Conservation (phyloP, 2,797 vertebrate genomes). For the Acanthiza pusilla region DNA sequence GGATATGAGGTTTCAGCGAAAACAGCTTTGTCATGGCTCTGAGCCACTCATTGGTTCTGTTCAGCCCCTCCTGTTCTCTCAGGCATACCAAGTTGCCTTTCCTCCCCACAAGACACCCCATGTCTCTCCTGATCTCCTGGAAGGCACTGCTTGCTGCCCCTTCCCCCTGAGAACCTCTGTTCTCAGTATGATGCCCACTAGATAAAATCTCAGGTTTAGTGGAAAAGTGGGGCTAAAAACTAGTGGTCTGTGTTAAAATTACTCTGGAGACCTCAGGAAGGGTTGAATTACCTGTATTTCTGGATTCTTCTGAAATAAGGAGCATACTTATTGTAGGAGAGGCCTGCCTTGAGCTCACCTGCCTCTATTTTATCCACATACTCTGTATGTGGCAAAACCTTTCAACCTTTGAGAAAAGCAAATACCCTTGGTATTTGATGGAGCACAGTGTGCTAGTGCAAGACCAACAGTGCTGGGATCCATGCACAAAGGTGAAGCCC, state of each 20-base stretch:
- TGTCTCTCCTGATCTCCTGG: neutral
- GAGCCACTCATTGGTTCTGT: neutral
- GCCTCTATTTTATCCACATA: accelerated
- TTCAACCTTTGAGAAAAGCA: neutral
- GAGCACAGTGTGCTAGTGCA: neutral
- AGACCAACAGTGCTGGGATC: neutral
- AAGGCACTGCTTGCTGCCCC: neutral
- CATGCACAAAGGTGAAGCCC: neutral
- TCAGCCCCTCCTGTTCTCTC: neutral
- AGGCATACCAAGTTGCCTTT: accelerated
- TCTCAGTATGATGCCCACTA: neutral
- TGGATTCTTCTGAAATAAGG: neutral
- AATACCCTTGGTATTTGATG: neutral
- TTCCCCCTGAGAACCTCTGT: neutral
- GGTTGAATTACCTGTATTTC: neutral
- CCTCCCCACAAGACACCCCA: neutral
- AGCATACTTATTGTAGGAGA: neutral
- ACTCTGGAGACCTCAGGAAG: neutral
- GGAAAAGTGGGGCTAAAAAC: neutral
- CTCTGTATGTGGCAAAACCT: neutral
- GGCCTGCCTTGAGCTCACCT: neutral
- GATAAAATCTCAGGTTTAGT: neutral
- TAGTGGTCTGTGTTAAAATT: neutral
- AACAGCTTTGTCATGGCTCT: neutral
- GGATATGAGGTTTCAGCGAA: neutral